These are phyloP conservation scores for Bovichtus diacanthus DNA, from an alignment of 2,797 vertebrate species.

Conservation along the genomic window DNA sequence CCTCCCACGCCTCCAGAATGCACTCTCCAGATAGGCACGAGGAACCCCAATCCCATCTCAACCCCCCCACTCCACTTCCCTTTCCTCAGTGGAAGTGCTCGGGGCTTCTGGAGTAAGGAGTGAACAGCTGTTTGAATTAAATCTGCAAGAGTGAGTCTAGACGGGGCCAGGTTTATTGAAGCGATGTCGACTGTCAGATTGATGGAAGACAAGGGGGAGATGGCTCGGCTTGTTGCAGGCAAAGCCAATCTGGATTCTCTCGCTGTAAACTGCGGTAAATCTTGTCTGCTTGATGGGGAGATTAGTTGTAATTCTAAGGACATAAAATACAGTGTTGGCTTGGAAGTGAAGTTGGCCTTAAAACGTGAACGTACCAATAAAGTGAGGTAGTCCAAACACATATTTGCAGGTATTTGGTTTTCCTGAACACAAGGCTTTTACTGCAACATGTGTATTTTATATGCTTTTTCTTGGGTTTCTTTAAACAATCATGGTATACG, in stretches of 20 bases:
- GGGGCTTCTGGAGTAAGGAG: slow-evolving; percentile 67
- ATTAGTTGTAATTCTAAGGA: slow-evolving; percentile 77
- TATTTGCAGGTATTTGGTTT: not conserved
- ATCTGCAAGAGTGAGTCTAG: slow-evolving; percentile 83
- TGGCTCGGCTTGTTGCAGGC: slow-evolving; percentile 72
- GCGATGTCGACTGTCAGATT: slow-evolving; percentile 85
- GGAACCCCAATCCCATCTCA: not conserved
- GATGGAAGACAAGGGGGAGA: slow-evolving; percentile 82
- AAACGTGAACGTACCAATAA: slow-evolving; percentile 45
- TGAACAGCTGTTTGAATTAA: slow-evolving; percentile 88
- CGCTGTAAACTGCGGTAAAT: slow-evolving; percentile 76
- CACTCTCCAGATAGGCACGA: slow-evolving; percentile 37
- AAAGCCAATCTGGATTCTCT: slow-evolving; percentile 72
- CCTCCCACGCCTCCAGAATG: slow-evolving; percentile 49
- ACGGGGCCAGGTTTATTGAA: slow-evolving; percentile 83
- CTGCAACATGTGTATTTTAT: not conserved
- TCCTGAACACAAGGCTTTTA: slow-evolving; percentile 3
- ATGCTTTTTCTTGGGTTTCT: no score
- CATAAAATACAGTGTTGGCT: slow-evolving; percentile 73
- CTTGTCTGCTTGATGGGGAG: slow-evolving; percentile 78
- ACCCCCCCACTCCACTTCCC: slow-evolving; percentile 15
- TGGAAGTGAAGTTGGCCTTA: slow-evolving; percentile 53
- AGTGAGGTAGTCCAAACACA: slow-evolving; percentile 36
- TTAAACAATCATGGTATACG: not conserved
- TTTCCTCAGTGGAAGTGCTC: slow-evolving; percentile 72